Conservation (phyloP, 2,113 vertebrate genomes). For the Chaenocephalus aceratus region DNA sequence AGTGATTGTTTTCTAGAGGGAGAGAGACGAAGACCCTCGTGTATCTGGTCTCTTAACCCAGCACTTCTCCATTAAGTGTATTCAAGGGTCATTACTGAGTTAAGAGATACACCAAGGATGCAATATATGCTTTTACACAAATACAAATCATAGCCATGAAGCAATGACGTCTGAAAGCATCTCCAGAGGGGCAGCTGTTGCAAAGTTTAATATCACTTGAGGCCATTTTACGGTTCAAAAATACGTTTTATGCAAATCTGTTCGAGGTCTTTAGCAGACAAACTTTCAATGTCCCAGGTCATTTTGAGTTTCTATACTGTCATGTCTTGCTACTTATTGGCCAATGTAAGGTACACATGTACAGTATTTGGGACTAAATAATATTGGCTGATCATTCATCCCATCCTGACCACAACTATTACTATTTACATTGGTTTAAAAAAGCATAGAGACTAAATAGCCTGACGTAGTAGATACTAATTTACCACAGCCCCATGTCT, state of each 20-base stretch:
- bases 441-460: background rate
- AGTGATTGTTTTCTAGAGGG: slow-evolving; percentile 43
- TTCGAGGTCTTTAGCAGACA: too few species aligned
- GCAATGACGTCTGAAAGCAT: background rate
- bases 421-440: background rate
- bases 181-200: background rate
- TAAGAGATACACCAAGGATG: slow-evolving; percentile 44
- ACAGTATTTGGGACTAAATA: background rate
- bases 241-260: background rate
- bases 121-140: slow-evolving; percentile 29
- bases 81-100: slow-evolving; percentile 49
- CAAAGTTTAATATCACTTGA: background rate
- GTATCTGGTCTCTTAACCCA: slow-evolving; percentile 42
- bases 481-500: slow-evolving; percentile 18
- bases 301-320: too few species aligned
- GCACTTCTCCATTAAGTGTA: slow-evolving; percentile 55
- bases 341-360: background rate
- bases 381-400: background rate
- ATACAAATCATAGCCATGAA: slow-evolving; percentile 29
- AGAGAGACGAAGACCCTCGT: slow-evolving; percentile 25
- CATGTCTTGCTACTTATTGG: background rate
- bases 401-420: background rate
- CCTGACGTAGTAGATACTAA: slow-evolving; percentile 22
- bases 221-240: background rate
- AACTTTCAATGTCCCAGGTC: too few species aligned